These are phyloP conservation scores for Julus scandinavius DNA, from an alignment of 2,888 invertebrate species.

Conservation along the genomic window DNA sequence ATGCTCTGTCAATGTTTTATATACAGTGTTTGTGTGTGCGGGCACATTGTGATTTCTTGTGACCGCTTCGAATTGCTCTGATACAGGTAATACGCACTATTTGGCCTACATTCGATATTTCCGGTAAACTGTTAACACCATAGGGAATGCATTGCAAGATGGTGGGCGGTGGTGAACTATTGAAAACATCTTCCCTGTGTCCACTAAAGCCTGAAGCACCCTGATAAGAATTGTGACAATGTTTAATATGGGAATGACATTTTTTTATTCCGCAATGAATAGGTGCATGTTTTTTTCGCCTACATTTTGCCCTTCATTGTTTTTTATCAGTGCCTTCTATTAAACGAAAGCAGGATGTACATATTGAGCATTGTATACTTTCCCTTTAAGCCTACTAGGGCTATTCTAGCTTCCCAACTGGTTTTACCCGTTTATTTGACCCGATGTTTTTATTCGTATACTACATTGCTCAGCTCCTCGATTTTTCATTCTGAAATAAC, in stretches of 20 bases:
- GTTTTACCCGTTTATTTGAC: conserved; percentile 35
- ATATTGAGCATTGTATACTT: neutral
- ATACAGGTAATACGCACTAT: neutral
- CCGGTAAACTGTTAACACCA: neutral
- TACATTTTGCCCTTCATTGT: conserved; percentile 19
- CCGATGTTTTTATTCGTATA: neutral
- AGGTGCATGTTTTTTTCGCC: neutral
- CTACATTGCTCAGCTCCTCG: neutral
- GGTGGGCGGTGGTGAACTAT: neutral
- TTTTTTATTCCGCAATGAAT: neutral
- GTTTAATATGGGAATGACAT: neutral
- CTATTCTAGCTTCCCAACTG: neutral
- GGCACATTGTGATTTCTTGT: neutral
- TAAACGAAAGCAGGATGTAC: conserved; percentile 8
- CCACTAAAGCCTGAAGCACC: neutral
- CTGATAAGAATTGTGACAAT: neutral
- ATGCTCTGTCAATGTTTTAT: no score
- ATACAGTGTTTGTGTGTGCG: neutral
- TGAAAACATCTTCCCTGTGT: neutral
- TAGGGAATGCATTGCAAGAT: neutral
- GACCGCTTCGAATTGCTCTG: neutral
- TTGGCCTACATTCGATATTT: conserved; percentile 16
- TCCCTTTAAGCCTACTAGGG: neutral
- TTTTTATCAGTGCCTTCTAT: neutral
- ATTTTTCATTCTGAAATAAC: neutral